Percentiles rank a stretch among this genome's conserved stretches.
Conservation (phyloP, 2,113 vertebrate genomes). For the Colinus virginianus region DNA sequence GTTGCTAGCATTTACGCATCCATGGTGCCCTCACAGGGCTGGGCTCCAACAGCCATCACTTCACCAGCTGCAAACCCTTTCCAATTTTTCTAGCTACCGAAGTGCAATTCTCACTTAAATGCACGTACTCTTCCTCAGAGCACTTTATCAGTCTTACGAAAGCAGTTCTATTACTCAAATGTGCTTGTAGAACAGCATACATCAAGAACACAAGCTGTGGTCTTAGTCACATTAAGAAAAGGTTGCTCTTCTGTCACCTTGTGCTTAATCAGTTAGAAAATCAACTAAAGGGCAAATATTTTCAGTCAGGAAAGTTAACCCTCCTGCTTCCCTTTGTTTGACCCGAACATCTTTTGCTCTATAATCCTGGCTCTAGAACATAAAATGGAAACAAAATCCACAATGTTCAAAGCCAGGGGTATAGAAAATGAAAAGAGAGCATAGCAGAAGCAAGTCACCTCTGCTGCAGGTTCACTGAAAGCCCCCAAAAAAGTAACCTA, state of each 20-base stretch:
- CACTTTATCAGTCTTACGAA: background rate
- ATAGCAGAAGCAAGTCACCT: background rate
- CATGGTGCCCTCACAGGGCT: background rate
- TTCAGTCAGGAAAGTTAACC: background rate
- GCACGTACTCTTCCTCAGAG: background rate
- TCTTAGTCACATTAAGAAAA: background rate
- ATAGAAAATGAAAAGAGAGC: background rate
- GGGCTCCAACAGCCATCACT: background rate
- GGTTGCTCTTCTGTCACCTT: rapidly evolving
- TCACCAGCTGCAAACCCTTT: background rate
- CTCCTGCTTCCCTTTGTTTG: background rate
- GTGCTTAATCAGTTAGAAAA: background rate
- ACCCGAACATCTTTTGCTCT: background rate
- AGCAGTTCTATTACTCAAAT: background rate
- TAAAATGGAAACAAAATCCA: background rate
- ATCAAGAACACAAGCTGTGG: background rate
- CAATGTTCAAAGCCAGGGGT: background rate
- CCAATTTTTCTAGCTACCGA: background rate
- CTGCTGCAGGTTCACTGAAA: background rate
- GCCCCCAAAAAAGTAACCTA: background rate
- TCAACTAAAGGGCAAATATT: background rate
- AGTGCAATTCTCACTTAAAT: background rate
- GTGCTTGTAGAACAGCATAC: background rate
- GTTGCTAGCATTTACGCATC: background rate
- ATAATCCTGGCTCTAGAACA: background rate